These are phyloP conservation scores for Cataglyphis hispanica DNA, from an alignment of 1,140 invertebrate species.

Conservation along the genomic window DNA sequence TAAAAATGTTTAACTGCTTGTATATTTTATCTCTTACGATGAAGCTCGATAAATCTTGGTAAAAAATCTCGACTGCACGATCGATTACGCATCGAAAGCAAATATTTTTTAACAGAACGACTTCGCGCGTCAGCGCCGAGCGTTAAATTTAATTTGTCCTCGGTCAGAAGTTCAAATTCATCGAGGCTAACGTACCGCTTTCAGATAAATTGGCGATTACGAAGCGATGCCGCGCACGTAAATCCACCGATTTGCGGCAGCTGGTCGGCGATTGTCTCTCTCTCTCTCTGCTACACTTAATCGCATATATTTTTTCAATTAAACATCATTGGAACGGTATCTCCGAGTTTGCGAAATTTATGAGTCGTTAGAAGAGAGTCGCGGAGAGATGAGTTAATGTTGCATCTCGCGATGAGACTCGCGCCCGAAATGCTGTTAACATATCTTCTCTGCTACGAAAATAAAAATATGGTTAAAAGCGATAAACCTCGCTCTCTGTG, in stretches of 20 bases:
- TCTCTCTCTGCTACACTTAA: slow-evolving; percentile 51
- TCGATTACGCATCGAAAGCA: neutral
- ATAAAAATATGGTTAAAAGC: slow-evolving; percentile 42
- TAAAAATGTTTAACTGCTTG: neutral
- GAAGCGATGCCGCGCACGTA: slow-evolving; percentile 57
- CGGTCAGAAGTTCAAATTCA: slow-evolving; percentile 80
- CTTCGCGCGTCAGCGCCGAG: neutral
- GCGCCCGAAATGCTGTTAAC: slow-evolving; percentile 41
- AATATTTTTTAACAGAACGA: slow-evolving; percentile 40
- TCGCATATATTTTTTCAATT: slow-evolving; percentile 77
- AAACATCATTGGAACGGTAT: slow-evolving; percentile 58
- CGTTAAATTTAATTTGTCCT: slow-evolving; percentile 46
- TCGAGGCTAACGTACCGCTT: slow-evolving; percentile 75
- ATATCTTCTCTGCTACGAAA: slow-evolving; percentile 50
- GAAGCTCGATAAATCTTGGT: too few relatives aligned
- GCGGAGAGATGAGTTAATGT: neutral
- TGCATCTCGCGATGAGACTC: neutral
- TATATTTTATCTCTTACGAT: neutral
- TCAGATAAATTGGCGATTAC: slow-evolving; percentile 79
- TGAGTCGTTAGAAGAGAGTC: slow-evolving; percentile 31
- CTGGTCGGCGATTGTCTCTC: slow-evolving; percentile 55
- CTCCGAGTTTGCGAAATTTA: slow-evolving; percentile 30
- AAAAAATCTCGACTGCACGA: neutral
- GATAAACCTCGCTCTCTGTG: slow-evolving; percentile 52
- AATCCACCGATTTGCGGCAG: slow-evolving; percentile 13